Conservation (phyloP, 2,797 vertebrate genomes). For the Potorous gilbertii region DNA sequence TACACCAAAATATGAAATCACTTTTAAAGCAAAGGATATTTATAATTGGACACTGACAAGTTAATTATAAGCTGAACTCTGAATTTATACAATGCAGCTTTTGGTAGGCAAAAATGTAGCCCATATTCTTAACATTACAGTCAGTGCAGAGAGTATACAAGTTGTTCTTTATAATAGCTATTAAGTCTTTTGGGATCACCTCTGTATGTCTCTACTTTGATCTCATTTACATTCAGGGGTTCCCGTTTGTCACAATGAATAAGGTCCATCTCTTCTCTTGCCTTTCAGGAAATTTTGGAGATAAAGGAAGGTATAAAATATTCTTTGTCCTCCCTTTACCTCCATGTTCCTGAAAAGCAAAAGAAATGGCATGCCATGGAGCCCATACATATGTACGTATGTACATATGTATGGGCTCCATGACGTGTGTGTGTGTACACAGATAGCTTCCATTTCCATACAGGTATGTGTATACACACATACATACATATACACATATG, state of each 20-base stretch:
- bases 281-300: not conserved
- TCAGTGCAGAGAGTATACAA: not conserved
- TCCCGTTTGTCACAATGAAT: fast-evolving
- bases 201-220: slow-evolving; percentile 24
- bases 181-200: not conserved
- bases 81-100: not conserved
- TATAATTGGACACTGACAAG: not conserved
- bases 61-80: not conserved
- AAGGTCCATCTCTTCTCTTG: not conserved
- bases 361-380: not conserved
- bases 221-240: slow-evolving; percentile 23
- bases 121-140: not conserved
- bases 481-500: not conserved
- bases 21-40: not conserved
- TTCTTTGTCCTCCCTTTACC: not conserved
- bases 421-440: not conserved
- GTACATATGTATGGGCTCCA: not conserved
- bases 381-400: no score
- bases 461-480: not conserved
- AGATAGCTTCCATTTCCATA: not conserved
- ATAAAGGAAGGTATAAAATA: not conserved
- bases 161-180: not conserved
- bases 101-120: not conserved
- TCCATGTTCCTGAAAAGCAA: not conserved
- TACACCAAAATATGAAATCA: not conserved